A percentile compares a stretch with the other conserved stretches of the same genome.
Conservation (phyloP, 2,113 vertebrate genomes). For the Orthonyx spaldingii region DNA sequence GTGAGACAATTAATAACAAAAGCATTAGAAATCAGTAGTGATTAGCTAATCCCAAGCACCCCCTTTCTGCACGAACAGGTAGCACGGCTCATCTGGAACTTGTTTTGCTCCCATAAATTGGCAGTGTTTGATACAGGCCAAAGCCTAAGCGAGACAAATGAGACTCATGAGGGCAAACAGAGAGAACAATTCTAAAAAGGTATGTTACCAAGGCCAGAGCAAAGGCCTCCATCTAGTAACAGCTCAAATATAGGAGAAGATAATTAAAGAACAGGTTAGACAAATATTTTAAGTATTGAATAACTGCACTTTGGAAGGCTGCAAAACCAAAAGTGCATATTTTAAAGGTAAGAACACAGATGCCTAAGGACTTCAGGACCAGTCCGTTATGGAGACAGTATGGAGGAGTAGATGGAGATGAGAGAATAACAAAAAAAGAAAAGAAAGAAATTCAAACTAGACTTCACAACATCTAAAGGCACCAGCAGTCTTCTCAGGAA, state of each 20-base stretch:
- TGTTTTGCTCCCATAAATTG: not conserved
- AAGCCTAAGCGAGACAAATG: not conserved
- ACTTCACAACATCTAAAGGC: not conserved
- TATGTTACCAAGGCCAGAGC: not conserved
- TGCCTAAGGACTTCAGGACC: not conserved
- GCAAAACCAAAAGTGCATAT: not conserved
- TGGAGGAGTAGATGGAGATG: not conserved
- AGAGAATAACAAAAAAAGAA: not conserved
- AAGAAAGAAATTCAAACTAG: not conserved
- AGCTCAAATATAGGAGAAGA: not conserved
- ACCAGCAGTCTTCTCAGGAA: not conserved
- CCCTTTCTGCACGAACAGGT: rapidly evolving
- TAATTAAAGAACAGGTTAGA: not conserved
- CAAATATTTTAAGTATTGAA: not conserved
- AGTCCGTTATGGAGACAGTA: not conserved
- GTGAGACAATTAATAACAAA: not conserved
- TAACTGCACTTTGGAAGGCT: not conserved
- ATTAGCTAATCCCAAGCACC: not conserved
- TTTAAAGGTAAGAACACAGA: not conserved
- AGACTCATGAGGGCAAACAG: not conserved
- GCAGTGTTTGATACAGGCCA: not conserved
- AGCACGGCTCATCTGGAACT: not conserved
- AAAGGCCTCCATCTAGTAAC: not conserved
- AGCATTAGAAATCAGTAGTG: not conserved
- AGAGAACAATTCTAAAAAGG: not conserved